Percentiles rank a stretch among this genome's conserved stretches.
These are phyloP conservation scores for Drosophila monieri DNA, from an alignment of 2,888 invertebrate genomes.

Conservation along the genomic window DNA sequence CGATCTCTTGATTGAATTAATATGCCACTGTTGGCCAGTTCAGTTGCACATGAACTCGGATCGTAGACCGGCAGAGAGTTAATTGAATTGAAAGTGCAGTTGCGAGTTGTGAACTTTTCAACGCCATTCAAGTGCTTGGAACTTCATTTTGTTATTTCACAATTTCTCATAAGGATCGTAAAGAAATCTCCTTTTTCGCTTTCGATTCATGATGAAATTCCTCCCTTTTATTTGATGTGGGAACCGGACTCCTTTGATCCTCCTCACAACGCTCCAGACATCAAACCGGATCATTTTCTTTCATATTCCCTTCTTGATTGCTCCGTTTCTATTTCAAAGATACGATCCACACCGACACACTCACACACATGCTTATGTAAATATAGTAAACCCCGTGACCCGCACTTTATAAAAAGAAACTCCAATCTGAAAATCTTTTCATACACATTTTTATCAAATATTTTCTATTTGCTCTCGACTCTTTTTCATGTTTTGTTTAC, in stretches of 20 bases:
- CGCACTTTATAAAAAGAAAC: slow-evolving; percentile 33
- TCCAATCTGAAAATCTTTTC: slow-evolving; percentile 60
- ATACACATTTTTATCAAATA: slow-evolving; percentile 71
- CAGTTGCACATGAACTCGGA: slow-evolving; percentile 35
- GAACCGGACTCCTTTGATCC: slow-evolving; percentile 38
- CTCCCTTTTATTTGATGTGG: slow-evolving; percentile 11
- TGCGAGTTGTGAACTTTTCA: slow-evolving; percentile 62
- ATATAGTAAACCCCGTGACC: slow-evolving; percentile 14
- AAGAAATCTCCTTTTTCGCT: slow-evolving; percentile 15
- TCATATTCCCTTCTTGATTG: slow-evolving; percentile 25
- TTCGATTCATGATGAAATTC: slow-evolving; percentile 63
- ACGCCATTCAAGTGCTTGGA: slow-evolving; percentile 17
- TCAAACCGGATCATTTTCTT: slow-evolving; percentile 42
- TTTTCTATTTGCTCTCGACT: slow-evolving; percentile 56
- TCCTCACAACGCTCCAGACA: slow-evolving; percentile 25
- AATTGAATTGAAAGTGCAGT: slow-evolving; percentile 71
- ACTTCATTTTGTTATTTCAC: neutral
- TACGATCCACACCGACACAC: slow-evolving; percentile 41
- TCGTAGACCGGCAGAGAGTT: slow-evolving; percentile 31
- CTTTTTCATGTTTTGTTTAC: slow-evolving; percentile 68
- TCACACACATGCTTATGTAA: neutral
- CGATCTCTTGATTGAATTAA: slow-evolving; percentile 73
- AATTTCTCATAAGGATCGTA: neutral
- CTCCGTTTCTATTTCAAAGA: slow-evolving; percentile 42
- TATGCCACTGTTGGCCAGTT: slow-evolving; percentile 51